Evolutionary conservation across 1,140 invertebrate species (phyloP), one percentile per base, ranked within the genome.

Genomic region (Euwallacea similis): DNA sequence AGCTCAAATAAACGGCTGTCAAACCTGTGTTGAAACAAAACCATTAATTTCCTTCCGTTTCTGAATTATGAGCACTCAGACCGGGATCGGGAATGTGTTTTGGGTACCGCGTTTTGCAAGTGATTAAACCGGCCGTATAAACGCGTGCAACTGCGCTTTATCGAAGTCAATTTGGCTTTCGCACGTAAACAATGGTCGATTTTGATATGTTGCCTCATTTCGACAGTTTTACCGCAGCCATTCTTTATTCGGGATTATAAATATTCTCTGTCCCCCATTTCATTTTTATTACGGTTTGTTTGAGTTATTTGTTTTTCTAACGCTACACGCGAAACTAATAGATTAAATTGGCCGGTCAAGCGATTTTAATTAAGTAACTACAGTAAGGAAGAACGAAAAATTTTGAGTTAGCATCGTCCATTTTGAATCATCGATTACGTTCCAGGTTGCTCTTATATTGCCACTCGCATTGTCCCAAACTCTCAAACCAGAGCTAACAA

Each of bases 131-230:
- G 53, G 47, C 53, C 60, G 33, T n/a, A 43, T 62, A 63, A 54
- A 63, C 59, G 68, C 68, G 47, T 70, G 68, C 68, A 70, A 60
- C 68, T 70, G 68, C 68, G 42, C 68, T 64, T 42, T 70, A 70
- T 64, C 61, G 68, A 42, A 70, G 60, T 21, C 68, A 70, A 70
- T 70, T 70, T 70, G 50, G 68, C 68, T 70, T 56, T 70, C 46
- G 56, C 68, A 70, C 68, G 68, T 63, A 70, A 70, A 70, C 68
- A 70, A 70, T 70, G 68, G 55, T 11, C 21, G 68, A 63, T 70
- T 70, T 70, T 70, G 68, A 70, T 70, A 63, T 59, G 68, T 70
- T 64, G 60, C 66, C 9, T 16, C 55, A 7, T 2, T 46, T 50
- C 54, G 43, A 68, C 66, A 60, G 54, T 21, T 33, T n/a, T 41